Percentiles rank a stretch among this genome's conserved stretches.
phyloP scores from a whole-genome alignment of 2,888 invertebrate species.

The Thymelicus lineola region DNA sequence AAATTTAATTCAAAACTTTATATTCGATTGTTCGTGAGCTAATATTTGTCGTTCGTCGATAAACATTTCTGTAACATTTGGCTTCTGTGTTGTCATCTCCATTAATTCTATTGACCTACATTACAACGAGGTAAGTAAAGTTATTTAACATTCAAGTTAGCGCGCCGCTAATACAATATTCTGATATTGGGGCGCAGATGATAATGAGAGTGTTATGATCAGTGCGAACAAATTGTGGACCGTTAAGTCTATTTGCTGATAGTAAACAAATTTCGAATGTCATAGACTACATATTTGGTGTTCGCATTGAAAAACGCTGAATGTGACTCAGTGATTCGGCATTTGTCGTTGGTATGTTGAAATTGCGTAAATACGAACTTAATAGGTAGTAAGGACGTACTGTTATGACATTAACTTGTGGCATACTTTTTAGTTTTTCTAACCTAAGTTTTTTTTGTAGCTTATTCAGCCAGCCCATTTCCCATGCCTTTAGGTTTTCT shows the following conservation, averaged over 20 bases:
- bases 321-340: background rate
- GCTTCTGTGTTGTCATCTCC: background rate
- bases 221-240: conserved; percentile 28
- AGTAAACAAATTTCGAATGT: conserved; percentile 27
- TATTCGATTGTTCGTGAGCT: background rate
- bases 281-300: conserved; percentile 12
- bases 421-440: no score
- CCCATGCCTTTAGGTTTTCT: no score
- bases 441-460: no score
- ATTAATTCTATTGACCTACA: conserved; percentile 16
- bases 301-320: background rate
- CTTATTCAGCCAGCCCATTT: no score
- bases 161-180: conserved; percentile 16
- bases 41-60: background rate
- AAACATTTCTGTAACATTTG: background rate
- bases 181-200: conserved; percentile 17
- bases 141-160: conserved; percentile 18
- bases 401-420: no score
- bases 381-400: no score
- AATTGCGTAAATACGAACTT: no score
- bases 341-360: background rate
- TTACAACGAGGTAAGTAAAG: conserved; percentile 9
- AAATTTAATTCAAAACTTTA: no score
- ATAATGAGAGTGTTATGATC: conserved; percentile 29
- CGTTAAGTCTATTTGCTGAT: conserved; percentile 20